phyloP scores from a whole-genome alignment of 2,888 invertebrate species.

The Anagyrus pseudococci region DNA sequence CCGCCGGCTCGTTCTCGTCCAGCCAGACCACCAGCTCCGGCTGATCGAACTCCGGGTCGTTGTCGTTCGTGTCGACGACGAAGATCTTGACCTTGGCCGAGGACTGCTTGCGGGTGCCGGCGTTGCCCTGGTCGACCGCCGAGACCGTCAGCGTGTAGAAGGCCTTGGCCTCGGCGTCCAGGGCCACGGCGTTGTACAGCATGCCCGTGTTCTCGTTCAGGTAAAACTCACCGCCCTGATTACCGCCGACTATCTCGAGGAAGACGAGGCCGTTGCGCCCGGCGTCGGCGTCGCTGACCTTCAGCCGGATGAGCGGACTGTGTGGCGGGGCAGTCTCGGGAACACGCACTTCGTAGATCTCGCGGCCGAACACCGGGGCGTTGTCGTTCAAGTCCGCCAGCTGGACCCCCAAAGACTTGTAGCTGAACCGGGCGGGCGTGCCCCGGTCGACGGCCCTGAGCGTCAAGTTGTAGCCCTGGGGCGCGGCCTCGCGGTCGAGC shows the following conservation, averaged over 20 bases:
- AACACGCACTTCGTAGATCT: conserved; percentile 85
- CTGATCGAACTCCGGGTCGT: conserved; percentile 86
- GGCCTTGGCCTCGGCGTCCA: conserved; percentile 86
- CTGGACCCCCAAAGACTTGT: conserved; percentile 81
- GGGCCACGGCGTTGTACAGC: conserved; percentile 79
- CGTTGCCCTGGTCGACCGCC: conserved; percentile 86
- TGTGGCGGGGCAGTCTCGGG: conserved; percentile 89
- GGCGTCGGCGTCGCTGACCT: conserved; percentile 84
- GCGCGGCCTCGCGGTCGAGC: conserved; percentile 79
- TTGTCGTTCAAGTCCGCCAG: conserved; percentile 85
- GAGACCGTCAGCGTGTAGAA: conserved; percentile 88
- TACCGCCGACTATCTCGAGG: conserved; percentile 90
- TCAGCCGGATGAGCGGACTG: conserved; percentile 86
- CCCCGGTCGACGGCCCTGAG: conserved; percentile 86
- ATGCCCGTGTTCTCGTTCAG: conserved; percentile 90
- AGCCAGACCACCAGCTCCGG: conserved; percentile 75
- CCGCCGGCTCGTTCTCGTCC: conserved; percentile 87
- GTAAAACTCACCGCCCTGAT: conserved; percentile 86
- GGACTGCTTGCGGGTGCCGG: conserved; percentile 82
- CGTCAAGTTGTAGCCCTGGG: conserved; percentile 86
- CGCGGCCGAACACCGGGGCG: conserved; percentile 85
- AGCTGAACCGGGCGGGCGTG: conserved; percentile 77
- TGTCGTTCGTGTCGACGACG: conserved; percentile 92
- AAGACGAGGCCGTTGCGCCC: conserved; percentile 84
- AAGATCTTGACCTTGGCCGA: conserved; percentile 90